phyloP scores from a whole-genome alignment of 37 sponge, comb jelly and placozoan species.

The Lycopodina hypogea region DNA sequence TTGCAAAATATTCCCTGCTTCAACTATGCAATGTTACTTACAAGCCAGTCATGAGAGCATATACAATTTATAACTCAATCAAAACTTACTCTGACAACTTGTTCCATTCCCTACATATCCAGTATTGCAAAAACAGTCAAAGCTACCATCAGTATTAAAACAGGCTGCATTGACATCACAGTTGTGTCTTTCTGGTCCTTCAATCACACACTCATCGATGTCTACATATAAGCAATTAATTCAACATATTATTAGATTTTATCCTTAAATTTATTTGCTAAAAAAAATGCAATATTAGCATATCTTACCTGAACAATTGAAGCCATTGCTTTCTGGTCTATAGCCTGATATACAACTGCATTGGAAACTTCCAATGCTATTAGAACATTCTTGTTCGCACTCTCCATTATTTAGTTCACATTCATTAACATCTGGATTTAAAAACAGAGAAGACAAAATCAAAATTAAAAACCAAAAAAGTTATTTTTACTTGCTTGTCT shows the following conservation, averaged over 20 bases:
- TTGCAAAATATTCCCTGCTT: too few relatives aligned
- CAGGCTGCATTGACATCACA: constrained; percentile 38
- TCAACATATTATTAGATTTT: too few relatives aligned
- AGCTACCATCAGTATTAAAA: constrained; percentile 47
- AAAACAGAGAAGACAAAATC: not conserved
- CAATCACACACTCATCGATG: constrained; percentile 13
- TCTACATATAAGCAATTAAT: too few relatives aligned
- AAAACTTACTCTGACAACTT: constrained; percentile 8
- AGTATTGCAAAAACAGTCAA: constrained; percentile 19
- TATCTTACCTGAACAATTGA: not conserved
- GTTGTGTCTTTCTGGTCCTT: constrained; percentile 4
- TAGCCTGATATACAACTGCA: constrained; percentile 1
- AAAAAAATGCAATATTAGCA: not conserved
- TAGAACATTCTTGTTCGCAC: constrained; percentile 36
- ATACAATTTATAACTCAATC: not conserved
- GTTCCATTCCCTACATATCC: constrained; percentile 22
- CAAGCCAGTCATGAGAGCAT: not conserved
- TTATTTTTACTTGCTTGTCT: too few relatives aligned
- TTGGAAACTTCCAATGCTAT: constrained; percentile 39
- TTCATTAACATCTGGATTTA: constrained; percentile 24
- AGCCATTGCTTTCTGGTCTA: not conserved
- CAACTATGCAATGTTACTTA: too few relatives aligned
- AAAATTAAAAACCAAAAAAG: too few relatives aligned
- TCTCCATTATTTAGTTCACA: constrained; percentile 10
- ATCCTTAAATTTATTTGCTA: not conserved